Percentiles rank a stretch among this genome's conserved stretches.
These are phyloP conservation scores for Lepus townsendii DNA, from an alignment of 2,797 vertebrate genomes.

Conservation along the genomic window DNA sequence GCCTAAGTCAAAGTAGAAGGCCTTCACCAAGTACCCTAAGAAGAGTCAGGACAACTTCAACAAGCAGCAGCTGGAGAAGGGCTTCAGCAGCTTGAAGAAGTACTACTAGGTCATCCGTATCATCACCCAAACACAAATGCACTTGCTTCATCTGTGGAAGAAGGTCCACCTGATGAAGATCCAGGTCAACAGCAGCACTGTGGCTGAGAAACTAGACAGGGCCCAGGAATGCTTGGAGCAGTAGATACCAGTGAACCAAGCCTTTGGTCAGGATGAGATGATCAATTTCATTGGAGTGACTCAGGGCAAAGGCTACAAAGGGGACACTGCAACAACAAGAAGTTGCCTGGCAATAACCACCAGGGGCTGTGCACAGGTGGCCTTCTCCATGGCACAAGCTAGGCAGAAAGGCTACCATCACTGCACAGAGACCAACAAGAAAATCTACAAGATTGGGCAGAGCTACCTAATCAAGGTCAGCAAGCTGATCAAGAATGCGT, in stretches of 20 bases:
- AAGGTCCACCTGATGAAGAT: no score
- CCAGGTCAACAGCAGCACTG: no score
- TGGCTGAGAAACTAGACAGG: no score
- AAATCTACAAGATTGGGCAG: conserved; percentile 98
- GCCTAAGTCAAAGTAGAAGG: conserved; percentile 99
- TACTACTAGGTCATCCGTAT: conserved; percentile 97
- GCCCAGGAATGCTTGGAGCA: no score
- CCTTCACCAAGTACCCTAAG: conserved; percentile 98
- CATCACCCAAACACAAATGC: conserved; percentile 92
- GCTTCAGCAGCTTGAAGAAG: conserved; percentile 95
- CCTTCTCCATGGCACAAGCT: conserved; percentile 97
- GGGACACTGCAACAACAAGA: no score
- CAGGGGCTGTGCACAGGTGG: conserved; percentile 97
- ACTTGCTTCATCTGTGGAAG: no score
- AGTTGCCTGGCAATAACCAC: conserved; percentile 87
- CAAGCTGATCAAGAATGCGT: conserved; percentile 96
- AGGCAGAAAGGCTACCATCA: conserved; percentile 99
- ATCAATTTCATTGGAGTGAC: no score
- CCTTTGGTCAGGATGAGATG: conserved; percentile 73
- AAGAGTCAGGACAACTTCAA: conserved; percentile 98
- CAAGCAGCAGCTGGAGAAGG: conserved; percentile 98
- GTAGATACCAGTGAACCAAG: no score
- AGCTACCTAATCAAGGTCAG: conserved; percentile 98
- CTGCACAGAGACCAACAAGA: conserved; percentile 97
- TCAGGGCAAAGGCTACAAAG: no score